Evolutionary conservation across 1,140 invertebrate genomes (phyloP).

Genomic region (Platorchestia sp.): DNA sequence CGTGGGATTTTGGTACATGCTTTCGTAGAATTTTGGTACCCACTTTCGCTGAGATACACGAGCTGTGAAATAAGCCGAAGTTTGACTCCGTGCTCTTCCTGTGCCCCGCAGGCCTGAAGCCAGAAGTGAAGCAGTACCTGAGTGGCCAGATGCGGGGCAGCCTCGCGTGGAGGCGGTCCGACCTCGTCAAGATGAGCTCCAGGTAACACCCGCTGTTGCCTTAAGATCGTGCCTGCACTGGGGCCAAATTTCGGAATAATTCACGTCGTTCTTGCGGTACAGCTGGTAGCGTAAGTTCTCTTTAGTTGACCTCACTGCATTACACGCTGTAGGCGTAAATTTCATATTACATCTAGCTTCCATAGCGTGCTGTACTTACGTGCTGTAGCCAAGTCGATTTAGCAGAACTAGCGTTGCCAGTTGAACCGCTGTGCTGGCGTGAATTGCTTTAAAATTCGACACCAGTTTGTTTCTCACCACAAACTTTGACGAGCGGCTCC

Average conservation of each 20-base stretch:
- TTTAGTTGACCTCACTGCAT: neutral
- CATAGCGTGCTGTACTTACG: neutral
- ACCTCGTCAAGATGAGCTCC: constrained; percentile 65
- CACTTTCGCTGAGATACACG: no score
- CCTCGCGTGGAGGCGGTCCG: constrained; percentile 77
- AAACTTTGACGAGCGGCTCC: no score
- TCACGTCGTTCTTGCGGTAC: no score
- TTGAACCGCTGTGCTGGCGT: no score
- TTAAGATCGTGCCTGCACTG: neutral
- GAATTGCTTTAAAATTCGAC: no score
- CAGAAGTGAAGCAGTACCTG: constrained; percentile 87
- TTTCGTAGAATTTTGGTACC: no score
- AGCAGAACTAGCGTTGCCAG: neutral
- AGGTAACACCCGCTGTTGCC: no score
- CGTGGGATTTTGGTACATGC: no score
- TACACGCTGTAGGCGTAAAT: neutral
- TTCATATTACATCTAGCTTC: neutral
- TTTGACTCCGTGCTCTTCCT: neutral
- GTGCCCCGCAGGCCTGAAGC: constrained; percentile 74
- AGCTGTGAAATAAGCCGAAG: no score
- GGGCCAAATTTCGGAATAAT: neutral
- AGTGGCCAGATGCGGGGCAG: constrained; percentile 88
- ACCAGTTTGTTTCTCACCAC: no score
- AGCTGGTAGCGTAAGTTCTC: neutral
- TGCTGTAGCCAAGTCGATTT: neutral